Conservation (phyloP, 2,113 vertebrate genomes). For the Nansenia antarctica region DNA sequence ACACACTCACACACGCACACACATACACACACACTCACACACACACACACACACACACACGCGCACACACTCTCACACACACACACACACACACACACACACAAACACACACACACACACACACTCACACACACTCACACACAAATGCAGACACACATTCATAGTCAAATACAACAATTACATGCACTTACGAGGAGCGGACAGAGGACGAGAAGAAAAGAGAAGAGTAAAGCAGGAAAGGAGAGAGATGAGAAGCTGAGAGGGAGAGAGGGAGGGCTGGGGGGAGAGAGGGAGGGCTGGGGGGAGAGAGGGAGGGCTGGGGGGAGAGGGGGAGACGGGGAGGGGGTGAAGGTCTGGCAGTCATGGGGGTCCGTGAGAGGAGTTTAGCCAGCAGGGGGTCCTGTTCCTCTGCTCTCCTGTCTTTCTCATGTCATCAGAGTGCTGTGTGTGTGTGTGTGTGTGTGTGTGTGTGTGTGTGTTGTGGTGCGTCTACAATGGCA, state of each 20-base stretch:
- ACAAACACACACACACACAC: too few species aligned
- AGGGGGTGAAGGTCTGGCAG: background rate
- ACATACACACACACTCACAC: constrained; percentile 19
- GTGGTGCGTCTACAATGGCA: constrained; percentile 35
- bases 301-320: background rate
- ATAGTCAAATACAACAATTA: too few species aligned
- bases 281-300: background rate
- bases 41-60: constrained; percentile 3
- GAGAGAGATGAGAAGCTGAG: background rate
- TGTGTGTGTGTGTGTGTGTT: too few species aligned
- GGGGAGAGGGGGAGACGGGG: background rate
- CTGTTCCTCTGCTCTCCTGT: constrained; percentile 58
- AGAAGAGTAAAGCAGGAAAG: background rate
- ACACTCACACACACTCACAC: too few species aligned
- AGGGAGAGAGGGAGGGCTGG: background rate
- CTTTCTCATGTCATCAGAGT: constrained; percentile 40
- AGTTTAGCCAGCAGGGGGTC: constrained; percentile 39
- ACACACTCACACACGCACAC: too few species aligned
- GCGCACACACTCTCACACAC: constrained; percentile 6
- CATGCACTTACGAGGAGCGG: too few species aligned
- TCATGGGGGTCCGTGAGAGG: background rate
- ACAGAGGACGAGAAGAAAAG: background rate
- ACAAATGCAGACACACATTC: too few species aligned
- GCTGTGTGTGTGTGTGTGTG: too few species aligned
- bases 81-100: background rate